Conservation (phyloP, 2,888 invertebrate genomes). For the Cosmia trapezina region DNA sequence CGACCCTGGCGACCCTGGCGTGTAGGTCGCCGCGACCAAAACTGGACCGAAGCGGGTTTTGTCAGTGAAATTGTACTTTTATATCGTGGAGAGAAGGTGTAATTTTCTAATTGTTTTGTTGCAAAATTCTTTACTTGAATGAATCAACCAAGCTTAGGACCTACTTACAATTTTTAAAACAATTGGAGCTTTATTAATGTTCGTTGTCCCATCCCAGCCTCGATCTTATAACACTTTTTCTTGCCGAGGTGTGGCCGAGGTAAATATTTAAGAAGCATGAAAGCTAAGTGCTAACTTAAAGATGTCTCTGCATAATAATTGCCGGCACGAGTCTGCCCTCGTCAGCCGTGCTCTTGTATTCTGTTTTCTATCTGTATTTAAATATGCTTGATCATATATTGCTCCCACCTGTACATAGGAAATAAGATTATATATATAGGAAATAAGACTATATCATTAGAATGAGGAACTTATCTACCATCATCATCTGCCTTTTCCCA, state of each 20-base stretch:
- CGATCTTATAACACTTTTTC: background rate
- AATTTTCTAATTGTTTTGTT: background rate
- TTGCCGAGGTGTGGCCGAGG: background rate
- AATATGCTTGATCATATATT: too few species aligned
- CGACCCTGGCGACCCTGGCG: constrained; percentile 49
- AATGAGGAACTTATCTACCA: too few species aligned
- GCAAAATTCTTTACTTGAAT: background rate
- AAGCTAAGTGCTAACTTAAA: background rate
- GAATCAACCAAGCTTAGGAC: background rate
- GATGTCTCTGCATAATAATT: too few species aligned
- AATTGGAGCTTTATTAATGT: background rate
- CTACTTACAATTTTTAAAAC: background rate
- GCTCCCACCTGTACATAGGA: too few species aligned
- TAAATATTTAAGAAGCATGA: background rate
- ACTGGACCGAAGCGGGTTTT: background rate
- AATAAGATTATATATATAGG: too few species aligned
- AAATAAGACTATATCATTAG: too few species aligned
- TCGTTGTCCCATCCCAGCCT: background rate
- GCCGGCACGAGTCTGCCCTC: too few species aligned
- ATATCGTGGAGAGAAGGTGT: background rate
- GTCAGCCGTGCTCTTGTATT: too few species aligned
- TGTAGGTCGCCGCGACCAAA: constrained; percentile 11
- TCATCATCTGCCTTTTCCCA: too few species aligned
- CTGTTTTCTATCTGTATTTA: too few species aligned
- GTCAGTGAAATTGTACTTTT: constrained; percentile 2